A percentile compares a stretch with the other conserved stretches of the same genome.
These are phyloP conservation scores for Heliconius sara DNA, from an alignment of 2,888 invertebrate species.

Conservation along the genomic window DNA sequence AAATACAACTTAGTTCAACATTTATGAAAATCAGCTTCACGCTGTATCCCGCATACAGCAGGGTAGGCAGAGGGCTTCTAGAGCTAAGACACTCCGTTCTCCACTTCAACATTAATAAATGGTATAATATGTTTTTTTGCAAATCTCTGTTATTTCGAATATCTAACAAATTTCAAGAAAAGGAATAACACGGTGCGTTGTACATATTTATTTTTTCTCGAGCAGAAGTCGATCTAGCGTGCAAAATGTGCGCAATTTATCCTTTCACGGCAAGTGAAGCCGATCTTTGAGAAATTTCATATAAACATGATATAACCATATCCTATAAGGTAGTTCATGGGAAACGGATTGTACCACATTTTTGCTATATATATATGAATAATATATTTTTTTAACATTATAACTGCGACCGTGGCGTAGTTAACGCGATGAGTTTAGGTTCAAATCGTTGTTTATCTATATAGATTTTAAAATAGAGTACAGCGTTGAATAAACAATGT, in stretches of 20 bases:
- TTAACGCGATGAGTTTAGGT: neutral
- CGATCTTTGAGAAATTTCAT: constrained; percentile 6
- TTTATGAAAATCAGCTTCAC: neutral
- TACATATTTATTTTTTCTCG: neutral
- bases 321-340: neutral
- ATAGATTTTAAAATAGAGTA: neutral
- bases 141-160: neutral
- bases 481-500: neutral
- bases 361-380: neutral
- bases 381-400: no score
- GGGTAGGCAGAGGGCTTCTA: neutral
- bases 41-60: neutral
- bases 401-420: no score
- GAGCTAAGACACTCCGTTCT: no score
- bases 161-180: neutral
- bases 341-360: neutral
- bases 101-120: no score
- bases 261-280: neutral
- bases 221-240: constrained; percentile 5
- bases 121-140: neutral
- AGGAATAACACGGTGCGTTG: neutral
- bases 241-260: constrained; percentile 13
- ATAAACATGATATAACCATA: constrained; percentile 12
- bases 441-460: neutral
- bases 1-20: no score